These are phyloP conservation scores for Orestias chungarensis DNA, from an alignment of 2,797 vertebrate genomes.

Conservation along the genomic window DNA sequence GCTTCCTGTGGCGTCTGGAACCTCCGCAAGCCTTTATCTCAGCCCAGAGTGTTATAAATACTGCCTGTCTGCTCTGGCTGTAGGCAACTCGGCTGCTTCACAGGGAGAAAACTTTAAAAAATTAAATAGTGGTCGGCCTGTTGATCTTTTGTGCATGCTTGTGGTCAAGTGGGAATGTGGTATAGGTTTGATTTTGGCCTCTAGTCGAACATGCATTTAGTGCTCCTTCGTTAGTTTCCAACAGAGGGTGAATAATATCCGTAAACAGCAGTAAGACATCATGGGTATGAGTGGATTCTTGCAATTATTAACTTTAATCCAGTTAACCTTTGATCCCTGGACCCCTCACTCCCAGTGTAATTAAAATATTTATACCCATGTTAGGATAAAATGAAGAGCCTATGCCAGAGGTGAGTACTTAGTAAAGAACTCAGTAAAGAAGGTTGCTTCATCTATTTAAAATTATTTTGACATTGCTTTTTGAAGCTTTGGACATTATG, in stretches of 20 bases:
- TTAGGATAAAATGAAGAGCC: too few species aligned
- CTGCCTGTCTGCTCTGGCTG: slow-evolving; percentile 29
- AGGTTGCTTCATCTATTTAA: too few species aligned
- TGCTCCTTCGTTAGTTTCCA: slow-evolving; percentile 27
- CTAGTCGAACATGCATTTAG: slow-evolving; percentile 8
- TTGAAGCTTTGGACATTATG: neutral
- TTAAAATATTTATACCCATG: slow-evolving; percentile 1
- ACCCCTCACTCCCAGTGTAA: neutral
- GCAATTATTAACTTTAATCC: neutral
- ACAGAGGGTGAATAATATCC: slow-evolving; percentile 8
- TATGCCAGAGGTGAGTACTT: too few species aligned
- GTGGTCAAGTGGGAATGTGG: neutral
- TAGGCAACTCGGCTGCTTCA: slow-evolving; percentile 14
- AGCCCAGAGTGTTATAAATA: slow-evolving; percentile 47
- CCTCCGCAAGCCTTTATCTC: slow-evolving; percentile 41
- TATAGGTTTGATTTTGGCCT: slow-evolving; percentile 16
- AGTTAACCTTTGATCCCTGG: neutral
- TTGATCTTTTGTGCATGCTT: neutral
- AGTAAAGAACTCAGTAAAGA: too few species aligned
- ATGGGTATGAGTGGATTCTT: slow-evolving; percentile 2
- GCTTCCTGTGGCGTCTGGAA: slow-evolving; percentile 50
- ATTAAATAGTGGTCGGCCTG: slow-evolving; percentile 30
- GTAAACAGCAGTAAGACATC: neutral
- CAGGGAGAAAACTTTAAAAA: slow-evolving; percentile 27
- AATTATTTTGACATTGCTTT: too few species aligned